These are phyloP conservation scores for Junonia oenone DNA, from an alignment of 2,888 invertebrate species.

Conservation along the genomic window DNA sequence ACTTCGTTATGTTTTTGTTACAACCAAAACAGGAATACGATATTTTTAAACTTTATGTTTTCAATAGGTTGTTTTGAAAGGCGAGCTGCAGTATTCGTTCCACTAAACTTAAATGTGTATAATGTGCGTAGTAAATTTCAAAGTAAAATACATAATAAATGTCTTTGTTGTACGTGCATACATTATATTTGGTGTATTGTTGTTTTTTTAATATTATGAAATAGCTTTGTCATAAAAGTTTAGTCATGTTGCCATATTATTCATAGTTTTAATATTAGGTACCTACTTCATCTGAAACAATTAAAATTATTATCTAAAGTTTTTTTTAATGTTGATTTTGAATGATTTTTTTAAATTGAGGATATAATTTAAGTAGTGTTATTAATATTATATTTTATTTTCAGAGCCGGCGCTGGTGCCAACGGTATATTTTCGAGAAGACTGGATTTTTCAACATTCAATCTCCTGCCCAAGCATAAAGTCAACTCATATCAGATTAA, in stretches of 20 bases:
- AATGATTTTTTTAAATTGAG: too few species aligned
- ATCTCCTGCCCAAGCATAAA: conserved; percentile 95
- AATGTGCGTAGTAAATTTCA: conserved; percentile 2
- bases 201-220: background rate
- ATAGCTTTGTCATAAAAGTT: background rate
- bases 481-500: conserved; percentile 99
- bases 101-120: background rate
- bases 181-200: background rate
- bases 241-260: too few species aligned
- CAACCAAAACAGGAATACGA: conserved; percentile 5
- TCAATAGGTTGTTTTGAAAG: conserved; percentile 1
- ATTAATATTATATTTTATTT: conserved; percentile 49
- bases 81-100: background rate
- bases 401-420: conserved; percentile 91
- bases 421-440: conserved; percentile 96
- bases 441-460: conserved; percentile 96
- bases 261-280: too few species aligned
- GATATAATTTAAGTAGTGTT: background rate
- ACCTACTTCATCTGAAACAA: too few species aligned
- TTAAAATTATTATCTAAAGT: too few species aligned
- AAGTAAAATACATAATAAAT: background rate
- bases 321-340: too few species aligned
- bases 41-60: conserved; percentile 2
- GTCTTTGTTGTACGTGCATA: conserved; percentile 6
- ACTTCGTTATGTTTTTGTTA: conserved; percentile 6